Conservation (phyloP, 2,797 vertebrate species). For the Acanthurus leucopareius region DNA sequence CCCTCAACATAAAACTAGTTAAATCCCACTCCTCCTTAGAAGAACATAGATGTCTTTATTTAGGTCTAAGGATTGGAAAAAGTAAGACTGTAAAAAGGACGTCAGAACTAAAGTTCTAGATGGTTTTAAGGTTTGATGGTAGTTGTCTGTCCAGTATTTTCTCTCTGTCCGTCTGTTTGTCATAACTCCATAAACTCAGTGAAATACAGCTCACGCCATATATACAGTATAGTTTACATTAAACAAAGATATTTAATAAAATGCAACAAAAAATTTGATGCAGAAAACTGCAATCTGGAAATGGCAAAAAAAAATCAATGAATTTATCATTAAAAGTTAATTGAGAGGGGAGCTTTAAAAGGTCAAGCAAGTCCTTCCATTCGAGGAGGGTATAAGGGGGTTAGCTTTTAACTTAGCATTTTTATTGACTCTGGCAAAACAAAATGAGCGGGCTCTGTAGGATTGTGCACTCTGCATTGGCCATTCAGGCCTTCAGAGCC, state of each 20-base stretch:
- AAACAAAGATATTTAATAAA: constrained; percentile 7
- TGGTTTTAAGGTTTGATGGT: background rate
- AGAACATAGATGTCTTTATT: constrained; percentile 71
- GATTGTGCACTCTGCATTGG: constrained; percentile 96
- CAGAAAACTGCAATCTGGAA: constrained; percentile 23
- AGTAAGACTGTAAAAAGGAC: constrained; percentile 30
- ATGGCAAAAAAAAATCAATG: constrained; percentile 67
- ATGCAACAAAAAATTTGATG: constrained; percentile 5
- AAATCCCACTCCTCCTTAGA: constrained; percentile 56
- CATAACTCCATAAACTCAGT: constrained; percentile 10
- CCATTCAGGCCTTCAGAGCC: constrained; percentile 93
- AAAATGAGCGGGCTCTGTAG: constrained; percentile 98
- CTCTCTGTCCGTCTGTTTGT: constrained; percentile 2
- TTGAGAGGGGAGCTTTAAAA: constrained; percentile 84
- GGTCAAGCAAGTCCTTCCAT: constrained; percentile 84
- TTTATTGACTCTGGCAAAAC: constrained; percentile 99
- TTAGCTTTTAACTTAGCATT: constrained; percentile 95
- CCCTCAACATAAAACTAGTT: constrained; percentile 58
- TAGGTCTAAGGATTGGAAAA: constrained; percentile 41
- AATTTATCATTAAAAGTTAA: constrained; percentile 89
- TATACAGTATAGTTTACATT: background rate
- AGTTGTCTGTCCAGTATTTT: constrained; percentile 1
- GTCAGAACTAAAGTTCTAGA: background rate
- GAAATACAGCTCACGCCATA: background rate
- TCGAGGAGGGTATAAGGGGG: constrained; percentile 84